Conservation (phyloP, 2,888 invertebrate genomes). For the Abscondita cerata region DNA sequence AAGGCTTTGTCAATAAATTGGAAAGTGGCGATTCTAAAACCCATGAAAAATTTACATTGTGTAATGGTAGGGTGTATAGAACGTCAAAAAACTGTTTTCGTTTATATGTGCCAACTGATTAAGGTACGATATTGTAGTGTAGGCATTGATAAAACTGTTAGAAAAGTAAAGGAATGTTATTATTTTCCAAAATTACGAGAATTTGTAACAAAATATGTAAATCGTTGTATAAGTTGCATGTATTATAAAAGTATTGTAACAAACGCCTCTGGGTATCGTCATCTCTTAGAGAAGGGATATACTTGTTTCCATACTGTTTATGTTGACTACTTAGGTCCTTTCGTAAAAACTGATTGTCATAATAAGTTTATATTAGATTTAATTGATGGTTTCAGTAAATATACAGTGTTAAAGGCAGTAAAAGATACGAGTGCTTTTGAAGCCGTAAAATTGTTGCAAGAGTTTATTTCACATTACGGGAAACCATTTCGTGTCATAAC, state of each 20-base stretch:
- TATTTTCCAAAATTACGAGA: constrained; percentile 48
- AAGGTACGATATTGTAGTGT: not conserved
- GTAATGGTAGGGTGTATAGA: not conserved
- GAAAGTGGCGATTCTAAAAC: not conserved
- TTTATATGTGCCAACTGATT: not conserved
- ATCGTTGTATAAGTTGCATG: constrained; percentile 38
- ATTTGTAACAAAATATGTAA: constrained; percentile 40
- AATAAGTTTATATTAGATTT: constrained; percentile 48
- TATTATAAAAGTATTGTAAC: constrained; percentile 45
- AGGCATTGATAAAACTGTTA: constrained; percentile 45
- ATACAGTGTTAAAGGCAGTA: constrained; percentile 11
- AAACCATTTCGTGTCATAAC: constrained; percentile 24
- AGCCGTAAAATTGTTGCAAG: constrained; percentile 9
- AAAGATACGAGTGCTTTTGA: constrained; percentile 8
- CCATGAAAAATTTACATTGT: not conserved
- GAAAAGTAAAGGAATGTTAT: constrained; percentile 23
- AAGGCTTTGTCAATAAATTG: not conserved
- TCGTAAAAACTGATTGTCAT: constrained; percentile 45
- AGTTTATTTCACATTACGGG: constrained; percentile 24
- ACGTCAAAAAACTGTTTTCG: not conserved
- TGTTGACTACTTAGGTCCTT: constrained; percentile 55
- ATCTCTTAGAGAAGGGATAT: constrained; percentile 52
- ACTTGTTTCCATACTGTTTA: too few species aligned
- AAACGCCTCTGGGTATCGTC: constrained; percentile 37
- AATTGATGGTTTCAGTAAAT: constrained; percentile 48